Base-by-base conservation (phyloP, 2,797 vertebrate genomes). In the Brachymystax lenok region DNA sequence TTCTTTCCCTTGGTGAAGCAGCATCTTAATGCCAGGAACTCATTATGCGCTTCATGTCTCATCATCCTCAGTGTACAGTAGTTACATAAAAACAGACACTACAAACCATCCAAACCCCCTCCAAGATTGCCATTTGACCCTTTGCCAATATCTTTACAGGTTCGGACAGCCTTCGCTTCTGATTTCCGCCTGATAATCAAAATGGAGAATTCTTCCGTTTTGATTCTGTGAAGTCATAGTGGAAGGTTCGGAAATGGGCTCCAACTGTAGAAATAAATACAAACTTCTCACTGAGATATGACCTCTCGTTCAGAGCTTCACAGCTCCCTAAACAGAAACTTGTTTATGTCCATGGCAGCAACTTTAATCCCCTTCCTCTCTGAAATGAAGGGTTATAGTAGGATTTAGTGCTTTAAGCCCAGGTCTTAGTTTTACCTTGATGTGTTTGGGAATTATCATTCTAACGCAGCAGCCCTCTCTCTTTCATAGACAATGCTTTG, bases 31-130 rank as follows among this genome's bases (percentile, higher is more conserved):
- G 87, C 85, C 88, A 91, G 83, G 86, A 90, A 90, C 88, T 92
- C 90, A 93, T 92, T 92, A 92, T 88, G 84, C 54, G 77, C 88
- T 87, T 90, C 86, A 88, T 89, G 87, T 91, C 84, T 90, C 87
- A 84, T 87, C 85, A 81, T 86, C 40, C 10, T 46, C 40, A 12
- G 40, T 46, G 3, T 83, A 78, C 85, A 89, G 87, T 92, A 91
- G 93, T 91, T 89, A 87, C 77, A 84, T 77, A 28, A 83, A 89
- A 91, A 92, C 78, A 89, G 89, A 91, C 82, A 79, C 77, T 83
- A 83, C 40, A 46, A 46, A 46, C 10, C 59, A 61, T 61, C 59
- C 80, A 89, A 89, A 79, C 63, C 69, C 51, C 71, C 82, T 75
- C 78, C 12, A 84, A 88, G 84, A 85, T 85, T 73, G 88, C 82